A percentile compares a stretch with the other conserved stretches of the same genome.
Evolutionary conservation across 1,140 invertebrate species (phyloP).

Genomic region (Nymphalis io): DNA sequence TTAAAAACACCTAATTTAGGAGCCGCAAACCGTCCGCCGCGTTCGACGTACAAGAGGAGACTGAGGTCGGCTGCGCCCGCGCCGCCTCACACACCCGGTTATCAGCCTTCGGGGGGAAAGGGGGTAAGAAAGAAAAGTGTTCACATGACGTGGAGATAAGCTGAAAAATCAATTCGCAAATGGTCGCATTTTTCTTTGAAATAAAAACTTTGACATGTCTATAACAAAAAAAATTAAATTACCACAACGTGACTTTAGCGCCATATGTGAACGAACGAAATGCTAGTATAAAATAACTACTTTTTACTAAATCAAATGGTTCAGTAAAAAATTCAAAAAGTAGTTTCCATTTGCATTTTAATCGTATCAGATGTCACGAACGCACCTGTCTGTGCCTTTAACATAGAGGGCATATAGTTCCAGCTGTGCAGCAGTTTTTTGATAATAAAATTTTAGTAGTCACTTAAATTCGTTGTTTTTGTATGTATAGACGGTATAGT

Average conservation of each 20-base stretch:
- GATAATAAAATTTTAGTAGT: not conserved
- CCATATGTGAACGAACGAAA: not conserved
- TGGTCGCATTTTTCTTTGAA: slow-evolving; percentile 28
- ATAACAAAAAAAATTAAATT: not conserved
- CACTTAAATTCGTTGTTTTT: not conserved
- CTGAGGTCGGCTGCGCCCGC: slow-evolving; percentile 67
- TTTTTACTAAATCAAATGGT: not conserved
- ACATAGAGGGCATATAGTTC: slow-evolving; percentile 6
- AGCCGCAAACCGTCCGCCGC: slow-evolving; percentile 48
- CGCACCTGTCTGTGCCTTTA: slow-evolving; percentile 9
- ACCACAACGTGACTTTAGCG: not conserved
- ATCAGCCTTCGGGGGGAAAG: slow-evolving; percentile 68
- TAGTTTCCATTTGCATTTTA: slow-evolving; percentile 8
- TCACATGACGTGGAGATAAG: slow-evolving; percentile 73
- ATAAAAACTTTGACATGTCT: not conserved
- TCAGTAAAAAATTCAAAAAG: not conserved
- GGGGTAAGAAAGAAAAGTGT: slow-evolving; percentile 62
- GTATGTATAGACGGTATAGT: too few species aligned
- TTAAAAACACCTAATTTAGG: not conserved
- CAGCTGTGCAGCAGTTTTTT: slow-evolving; percentile 12
- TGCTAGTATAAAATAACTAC: not conserved
- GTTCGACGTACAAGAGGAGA: slow-evolving; percentile 48
- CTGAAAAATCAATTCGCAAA: slow-evolving; percentile 47
- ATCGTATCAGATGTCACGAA: slow-evolving; percentile 8
- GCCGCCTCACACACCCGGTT: slow-evolving; percentile 59